Base-by-base conservation (phyloP, 64 coral and sea anemone genomes). In the Anthopleura sola region DNA sequence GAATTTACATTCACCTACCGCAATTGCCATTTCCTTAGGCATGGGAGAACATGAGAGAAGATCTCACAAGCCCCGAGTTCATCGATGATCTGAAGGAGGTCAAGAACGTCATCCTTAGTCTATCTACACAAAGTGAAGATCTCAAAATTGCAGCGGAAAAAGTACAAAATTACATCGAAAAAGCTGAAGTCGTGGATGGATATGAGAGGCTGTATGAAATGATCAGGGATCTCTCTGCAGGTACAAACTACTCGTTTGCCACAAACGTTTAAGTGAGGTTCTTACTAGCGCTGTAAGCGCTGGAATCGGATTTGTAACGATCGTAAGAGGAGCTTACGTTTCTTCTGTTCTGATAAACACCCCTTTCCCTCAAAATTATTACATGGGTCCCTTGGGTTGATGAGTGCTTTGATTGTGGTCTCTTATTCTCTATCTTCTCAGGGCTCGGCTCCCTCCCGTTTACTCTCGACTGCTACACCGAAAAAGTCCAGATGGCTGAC, bases 401-500 rank as follows among this genome's bases (percentile, higher is more conserved):
- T n/a, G n/a, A n/a, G n/a, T n/a, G n/a, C n/a, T n/a, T n/a, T n/a
- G n/a, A n/a, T n/a, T n/a, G n/a, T n/a, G n/a, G n/a, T n/a, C n/a
- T n/a, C n/a, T n/a, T n/a, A n/a, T 79, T 15, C 31, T 66, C n/a
- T 66, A 66, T 38, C 38, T 28, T 24, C 31, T n/a, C 26, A 79
- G 77, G 77, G 15, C 46, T 79, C 6, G 33, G 33, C 17, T 37
- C 32, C 20, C 4, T 79, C 19, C 77, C 77, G 6, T 79, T 44
- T 33, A 79, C 77, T 2, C 36, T 79, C 17, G 46, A 38, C 36
- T 79, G 77, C 28, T 79, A 79, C 46, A 37, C 33, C 29, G 77
- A 79, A 17, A 79, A 79, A 29, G 77, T 79, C 5, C 36, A 79
- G 77, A 79, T 79, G 77, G 33, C 46, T 18, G 77, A 79, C 17